Evolutionary conservation across 2,888 invertebrate genomes (phyloP), one percentile per base, ranked within the genome.

Genomic region (Rhingia rostrata): DNA sequence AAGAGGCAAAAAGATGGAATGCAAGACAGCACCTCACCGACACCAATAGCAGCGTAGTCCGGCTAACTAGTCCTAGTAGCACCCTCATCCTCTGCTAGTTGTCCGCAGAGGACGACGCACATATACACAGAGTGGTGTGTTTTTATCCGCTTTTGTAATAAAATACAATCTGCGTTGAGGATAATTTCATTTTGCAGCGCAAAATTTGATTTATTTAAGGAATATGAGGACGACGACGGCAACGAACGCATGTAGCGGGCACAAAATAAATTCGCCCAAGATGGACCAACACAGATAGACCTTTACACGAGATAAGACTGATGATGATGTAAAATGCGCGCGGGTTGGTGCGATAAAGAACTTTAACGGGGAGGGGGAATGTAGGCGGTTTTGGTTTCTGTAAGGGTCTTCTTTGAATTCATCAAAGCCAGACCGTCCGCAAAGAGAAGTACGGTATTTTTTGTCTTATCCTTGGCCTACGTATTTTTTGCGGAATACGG

Each of bases 111-210:
- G n/a, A 49, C 51, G 14, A 51, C 43, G 2, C 22, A 51, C 56
- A 56, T 35, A 45, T 4, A 37, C 58, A 9, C 5, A 14, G n/a
- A 58, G 39, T 45, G 45, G 54, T 47, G 49, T 54, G 61, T 33
- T 39, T 56, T 63, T 79, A 72, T 79, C 72, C 43, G 56, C 45
- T 72, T 72, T 63, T 79, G 79, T 60, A 79, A 79, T 79, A 79
- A 79, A 79, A 79, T 72, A 79, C 79, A 79, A 79, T 79, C 79
- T 79, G 58, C 72, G 72, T 72, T 72, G 79, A 66, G 64, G 70
- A 79, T 79, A 79, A 79, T 79, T 79, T 79, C 64, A 79, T 79
- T 79, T 72, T 79, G 32, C 79, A 72, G 72, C 72, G 79, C 63
- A 58, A 79, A 79, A 79, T 79, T 79, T 79, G 79, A 79, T 79